These are phyloP conservation scores for Cancer borealis DNA, from an alignment of 2,888 invertebrate species.

Conservation along the genomic window DNA sequence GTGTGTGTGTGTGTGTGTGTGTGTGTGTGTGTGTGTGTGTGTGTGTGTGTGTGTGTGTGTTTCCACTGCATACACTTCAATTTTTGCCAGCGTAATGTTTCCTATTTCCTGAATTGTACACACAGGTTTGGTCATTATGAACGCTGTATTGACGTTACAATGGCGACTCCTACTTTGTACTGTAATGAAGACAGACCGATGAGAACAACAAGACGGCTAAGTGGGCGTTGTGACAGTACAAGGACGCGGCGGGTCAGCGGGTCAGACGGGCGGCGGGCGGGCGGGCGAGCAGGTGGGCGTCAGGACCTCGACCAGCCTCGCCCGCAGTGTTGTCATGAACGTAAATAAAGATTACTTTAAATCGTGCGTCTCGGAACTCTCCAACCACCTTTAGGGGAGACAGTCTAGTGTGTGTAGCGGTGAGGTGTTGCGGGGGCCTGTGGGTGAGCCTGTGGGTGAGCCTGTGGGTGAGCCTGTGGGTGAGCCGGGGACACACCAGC, in stretches of 20 bases:
- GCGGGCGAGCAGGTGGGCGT: not conserved
- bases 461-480: not conserved
- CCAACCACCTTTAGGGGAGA: not conserved
- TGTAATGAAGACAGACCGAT: not conserved
- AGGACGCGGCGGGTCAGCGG: not conserved
- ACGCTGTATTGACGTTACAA: not conserved
- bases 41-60: too few relatives aligned
- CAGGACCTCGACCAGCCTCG: not conserved
- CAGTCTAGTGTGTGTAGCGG: not conserved
- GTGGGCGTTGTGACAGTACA: not conserved
- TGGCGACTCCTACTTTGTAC: not conserved
- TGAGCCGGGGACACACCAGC: not conserved
- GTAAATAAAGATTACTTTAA: not conserved
- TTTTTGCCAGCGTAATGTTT: not conserved
- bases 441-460: not conserved
- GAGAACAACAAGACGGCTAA: not conserved
- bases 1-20: too few relatives aligned
- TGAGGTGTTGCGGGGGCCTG: too few relatives aligned
- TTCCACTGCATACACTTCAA: too few relatives aligned
- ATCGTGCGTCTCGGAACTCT: not conserved
- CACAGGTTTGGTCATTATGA: not conserved
- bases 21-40: too few relatives aligned
- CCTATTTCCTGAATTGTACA: not conserved
- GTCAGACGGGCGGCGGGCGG: not conserved
- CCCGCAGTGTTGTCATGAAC: not conserved